Evolutionary conservation across 2,113 vertebrate genomes (phyloP), one percentile per base, ranked within the genome.

Genomic region (Bufo gargarizans): DNA sequence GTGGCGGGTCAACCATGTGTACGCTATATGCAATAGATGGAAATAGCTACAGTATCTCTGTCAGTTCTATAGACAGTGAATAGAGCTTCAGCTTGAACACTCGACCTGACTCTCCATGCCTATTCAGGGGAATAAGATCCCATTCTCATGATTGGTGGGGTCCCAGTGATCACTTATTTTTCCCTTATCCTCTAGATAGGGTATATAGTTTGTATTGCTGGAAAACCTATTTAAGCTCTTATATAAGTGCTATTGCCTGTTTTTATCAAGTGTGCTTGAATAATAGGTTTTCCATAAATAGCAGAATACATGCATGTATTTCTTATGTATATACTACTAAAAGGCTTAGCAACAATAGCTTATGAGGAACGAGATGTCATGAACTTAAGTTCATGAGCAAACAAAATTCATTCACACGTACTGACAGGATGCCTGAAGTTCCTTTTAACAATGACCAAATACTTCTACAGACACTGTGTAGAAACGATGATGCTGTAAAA

Each of bases 371-470:
- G 22, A 47, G 16, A 78, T 3, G 33, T 16, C 8, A 77, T 8
- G 9, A 2, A 82, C 20, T 56, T 79, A 56, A 56, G 80, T 61
- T 20, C 14, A 85, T 2, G 20, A 33, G 43, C 59, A 78, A 67
- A 78, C 59, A 86, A 16, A 45, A 14, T 50, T 58, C 45, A 77
- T 61, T 77, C 43, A 77, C 10, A n/a, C 22, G 55, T 47, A 79
- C 33, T n/a, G 59, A 78, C 22, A n/a, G 74, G 33, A 78, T 61
- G 74, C 61, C 49, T 43, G n/a, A 58, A 50, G 58, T 67, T 86
- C 76, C 45, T 77, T n/a, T 50, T 78, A 78, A 45, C 82, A 84
- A 72, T 58, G 13, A 33, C n/a, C 63, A 69, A 86, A 77, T 20
- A 78, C n/a, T 43, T 80, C 3, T 56, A 45, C 49, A 55, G 55